Base-by-base conservation (phyloP, 2,888 invertebrate genomes). In the Nomada hirtipes region DNA sequence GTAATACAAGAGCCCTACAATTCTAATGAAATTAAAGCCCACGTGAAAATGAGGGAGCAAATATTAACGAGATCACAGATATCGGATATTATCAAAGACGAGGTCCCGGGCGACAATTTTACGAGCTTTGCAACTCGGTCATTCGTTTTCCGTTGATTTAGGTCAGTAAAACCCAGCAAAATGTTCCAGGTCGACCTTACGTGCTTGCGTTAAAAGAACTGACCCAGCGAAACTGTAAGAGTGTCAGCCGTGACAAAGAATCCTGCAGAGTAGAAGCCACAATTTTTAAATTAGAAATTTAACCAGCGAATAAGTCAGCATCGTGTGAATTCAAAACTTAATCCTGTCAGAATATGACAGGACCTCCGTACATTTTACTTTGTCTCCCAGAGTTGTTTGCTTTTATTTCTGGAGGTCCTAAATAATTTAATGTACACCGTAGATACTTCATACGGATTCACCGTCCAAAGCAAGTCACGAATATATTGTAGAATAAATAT, bases 101-200 rank as follows among this genome's bases (percentile, higher is more conserved):
- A 73, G 23, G 60, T 60, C 44, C 67, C 57, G 52, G 61, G 67
- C 65, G 67, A 75, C 71, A 63, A 68, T 82, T 84, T 84, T 82
- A 82, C 82, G 68, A 82, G 57, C n/a, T 68, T 60, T 50, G 59
- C 70, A 70, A 65, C 73, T 64, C 60, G 68, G 68, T 20, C 68
- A 60, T 74, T 59, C 74, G 74, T 73, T 75, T 71, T 44, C 52
- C 47, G 74, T 76, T 76, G 78, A 86, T 86, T 81, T 86, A 85
- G 86, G 85, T 85, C 86, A 86, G 86, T 67, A 76, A 69, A 71
- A 69, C 68, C 79, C 53, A 75, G 76, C 36, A 70, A 86, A 83
- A 79, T 72, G 76, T 69, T 74, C 65, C 68, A 53, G 68, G 71
- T 79, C 79, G 65, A 64, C 72, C 72, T 64, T 57, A 44, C 50